A percentile compares a stretch with the other conserved stretches of the same genome.
phyloP scores from a whole-genome alignment of 2,113 vertebrate species.

The Apistogramma diplotaenia region DNA sequence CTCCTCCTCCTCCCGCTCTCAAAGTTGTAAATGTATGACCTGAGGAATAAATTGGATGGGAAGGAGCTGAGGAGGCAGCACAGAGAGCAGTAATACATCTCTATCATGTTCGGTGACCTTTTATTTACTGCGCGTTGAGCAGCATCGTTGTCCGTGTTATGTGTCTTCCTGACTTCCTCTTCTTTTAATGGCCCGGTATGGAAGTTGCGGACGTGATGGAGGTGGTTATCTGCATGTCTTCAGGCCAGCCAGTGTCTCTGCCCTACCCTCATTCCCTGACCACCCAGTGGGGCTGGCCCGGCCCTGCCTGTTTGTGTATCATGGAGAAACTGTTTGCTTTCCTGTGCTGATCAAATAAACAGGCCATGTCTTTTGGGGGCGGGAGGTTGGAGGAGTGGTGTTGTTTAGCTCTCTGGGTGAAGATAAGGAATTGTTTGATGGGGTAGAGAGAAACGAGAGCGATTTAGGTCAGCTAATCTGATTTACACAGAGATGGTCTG shows the following conservation, averaged over 20 bases:
- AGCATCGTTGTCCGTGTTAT: conserved; percentile 23
- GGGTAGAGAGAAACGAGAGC: conserved; percentile 73
- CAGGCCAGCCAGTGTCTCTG: not conserved
- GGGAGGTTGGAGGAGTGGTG: conserved; percentile 57
- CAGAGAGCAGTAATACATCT: conserved; percentile 63
- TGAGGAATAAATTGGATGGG: conserved; percentile 71
- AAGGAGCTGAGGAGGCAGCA: conserved; percentile 56
- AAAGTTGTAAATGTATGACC: conserved; percentile 73
- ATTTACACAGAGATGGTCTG: conserved; percentile 77
- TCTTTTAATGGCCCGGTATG: conserved; percentile 19
- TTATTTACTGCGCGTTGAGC: conserved; percentile 62
- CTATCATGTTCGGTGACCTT: conserved; percentile 69
- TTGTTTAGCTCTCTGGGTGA: conserved; percentile 78
- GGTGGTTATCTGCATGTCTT: conserved; percentile 55
- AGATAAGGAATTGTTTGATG: conserved; percentile 86
- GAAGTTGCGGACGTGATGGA: conserved; percentile 53
- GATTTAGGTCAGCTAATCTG: conserved; percentile 84
- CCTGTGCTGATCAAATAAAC: conserved; percentile 75
- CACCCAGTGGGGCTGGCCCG: conserved; percentile 56
- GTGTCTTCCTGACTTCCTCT: conserved; percentile 34
- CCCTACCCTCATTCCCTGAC: conserved; percentile 39
- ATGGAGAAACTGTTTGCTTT: conserved; percentile 69
- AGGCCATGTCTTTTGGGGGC: conserved; percentile 60
- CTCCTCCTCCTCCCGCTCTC: conserved; percentile 26
- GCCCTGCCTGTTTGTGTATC: conserved; percentile 70